phyloP scores from a whole-genome alignment of 2,797 vertebrate species.

The Molothrus aeneus region DNA sequence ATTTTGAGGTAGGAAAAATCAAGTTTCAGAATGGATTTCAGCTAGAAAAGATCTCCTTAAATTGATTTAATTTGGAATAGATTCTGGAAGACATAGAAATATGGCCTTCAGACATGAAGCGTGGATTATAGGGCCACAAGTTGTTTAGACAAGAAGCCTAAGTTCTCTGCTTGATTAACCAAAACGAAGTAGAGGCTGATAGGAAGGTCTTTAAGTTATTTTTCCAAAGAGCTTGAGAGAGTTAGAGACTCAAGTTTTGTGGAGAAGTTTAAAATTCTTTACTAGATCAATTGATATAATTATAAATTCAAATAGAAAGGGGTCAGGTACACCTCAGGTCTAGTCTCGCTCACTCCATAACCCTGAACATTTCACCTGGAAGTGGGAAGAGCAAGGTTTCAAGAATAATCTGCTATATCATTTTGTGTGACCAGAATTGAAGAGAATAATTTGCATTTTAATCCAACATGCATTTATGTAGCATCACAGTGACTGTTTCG shows the following conservation, averaged over 20 bases:
- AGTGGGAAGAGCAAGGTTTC: not conserved
- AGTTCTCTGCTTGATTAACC: not conserved
- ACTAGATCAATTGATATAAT: not conserved
- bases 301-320: not conserved
- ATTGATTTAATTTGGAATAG: not conserved
- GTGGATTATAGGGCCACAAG: accelerated
- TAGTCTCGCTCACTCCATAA: not conserved
- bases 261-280: not conserved
- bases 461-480: not conserved
- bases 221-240: not conserved
- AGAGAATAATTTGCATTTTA: not conserved
- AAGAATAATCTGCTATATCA: not conserved
- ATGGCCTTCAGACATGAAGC: not conserved
- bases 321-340: not conserved
- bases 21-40: not conserved
- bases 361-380: not conserved
- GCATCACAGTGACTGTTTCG: not conserved
- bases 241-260: not conserved
- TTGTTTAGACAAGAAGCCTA: not conserved
- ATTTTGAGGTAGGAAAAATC: not conserved
- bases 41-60: not conserved
- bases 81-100: not conserved
- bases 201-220: not conserved
- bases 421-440: not conserved
- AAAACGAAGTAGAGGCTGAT: not conserved